Evolutionary conservation across 2,113 vertebrate species (phyloP).

Genomic region (Seriola quinqueradiata): DNA sequence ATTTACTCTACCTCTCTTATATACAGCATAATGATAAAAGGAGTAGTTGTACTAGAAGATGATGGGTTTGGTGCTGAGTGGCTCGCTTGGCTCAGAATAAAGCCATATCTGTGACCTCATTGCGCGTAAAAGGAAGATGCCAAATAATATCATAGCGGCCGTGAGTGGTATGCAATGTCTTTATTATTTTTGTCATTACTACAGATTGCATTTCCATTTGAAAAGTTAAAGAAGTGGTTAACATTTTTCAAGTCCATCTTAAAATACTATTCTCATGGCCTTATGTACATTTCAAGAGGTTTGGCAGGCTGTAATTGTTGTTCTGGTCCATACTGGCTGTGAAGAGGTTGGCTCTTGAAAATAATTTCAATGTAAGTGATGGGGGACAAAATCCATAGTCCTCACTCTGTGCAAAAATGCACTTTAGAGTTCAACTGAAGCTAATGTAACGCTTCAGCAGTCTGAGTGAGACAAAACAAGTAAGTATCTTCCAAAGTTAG

Average conservation of each 20-base stretch:
- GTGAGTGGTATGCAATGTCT: background rate
- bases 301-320: background rate
- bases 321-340: background rate
- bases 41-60: background rate
- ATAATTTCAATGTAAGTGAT: background rate
- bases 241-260: background rate
- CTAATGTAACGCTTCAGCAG: background rate
- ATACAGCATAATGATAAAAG: background rate
- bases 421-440: background rate
- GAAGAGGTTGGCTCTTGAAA: background rate
- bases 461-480: too few species aligned
- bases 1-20: constrained; percentile 6
- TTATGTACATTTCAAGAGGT: background rate
- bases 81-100: constrained; percentile 6
- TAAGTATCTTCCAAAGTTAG: too few species aligned
- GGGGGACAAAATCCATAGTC: background rate
- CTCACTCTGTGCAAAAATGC: background rate
- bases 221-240: background rate
- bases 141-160: background rate
- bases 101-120: background rate
- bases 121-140: constrained; percentile 2
- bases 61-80: constrained; percentile 12
- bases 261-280: background rate
- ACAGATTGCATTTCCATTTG: background rate
- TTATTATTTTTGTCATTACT: background rate